phyloP scores from a whole-genome alignment of 2,888 invertebrate species.

The Parasteatoda lunata region DNA sequence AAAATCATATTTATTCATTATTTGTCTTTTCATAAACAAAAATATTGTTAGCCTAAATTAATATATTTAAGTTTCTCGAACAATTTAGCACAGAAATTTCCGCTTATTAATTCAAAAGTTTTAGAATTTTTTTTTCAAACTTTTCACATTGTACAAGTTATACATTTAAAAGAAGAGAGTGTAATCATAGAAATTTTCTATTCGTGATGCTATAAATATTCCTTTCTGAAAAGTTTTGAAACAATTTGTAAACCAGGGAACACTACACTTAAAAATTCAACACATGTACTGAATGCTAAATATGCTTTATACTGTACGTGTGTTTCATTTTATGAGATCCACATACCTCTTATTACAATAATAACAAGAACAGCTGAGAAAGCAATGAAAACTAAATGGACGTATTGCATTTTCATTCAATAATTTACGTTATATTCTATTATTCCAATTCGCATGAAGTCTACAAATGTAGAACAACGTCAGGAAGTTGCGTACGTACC shows the following conservation, averaged over 20 bases:
- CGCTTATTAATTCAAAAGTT: too few relatives aligned
- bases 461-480: too few relatives aligned
- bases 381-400: neutral
- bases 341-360: neutral
- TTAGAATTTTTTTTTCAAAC: too few relatives aligned
- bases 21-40: too few relatives aligned
- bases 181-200: neutral
- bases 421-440: too few relatives aligned
- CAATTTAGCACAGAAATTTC: too few relatives aligned
- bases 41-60: too few relatives aligned
- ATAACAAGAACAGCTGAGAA: neutral
- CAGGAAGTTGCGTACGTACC: conserved; percentile 17
- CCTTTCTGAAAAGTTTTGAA: neutral
- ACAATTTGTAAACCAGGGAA: too few relatives aligned
- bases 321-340: neutral
- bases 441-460: too few relatives aligned
- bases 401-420: neutral
- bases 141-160: too few relatives aligned
- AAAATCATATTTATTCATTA: too few relatives aligned
- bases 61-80: too few relatives aligned
- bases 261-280: neutral
- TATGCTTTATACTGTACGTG: neutral
- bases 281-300: neutral
- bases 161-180: neutral
- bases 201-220: neutral